Percentiles rank a stretch among this genome's conserved stretches.
Conservation (phyloP, 2,797 vertebrate genomes). For the Chiropotes sagulatus region DNA sequence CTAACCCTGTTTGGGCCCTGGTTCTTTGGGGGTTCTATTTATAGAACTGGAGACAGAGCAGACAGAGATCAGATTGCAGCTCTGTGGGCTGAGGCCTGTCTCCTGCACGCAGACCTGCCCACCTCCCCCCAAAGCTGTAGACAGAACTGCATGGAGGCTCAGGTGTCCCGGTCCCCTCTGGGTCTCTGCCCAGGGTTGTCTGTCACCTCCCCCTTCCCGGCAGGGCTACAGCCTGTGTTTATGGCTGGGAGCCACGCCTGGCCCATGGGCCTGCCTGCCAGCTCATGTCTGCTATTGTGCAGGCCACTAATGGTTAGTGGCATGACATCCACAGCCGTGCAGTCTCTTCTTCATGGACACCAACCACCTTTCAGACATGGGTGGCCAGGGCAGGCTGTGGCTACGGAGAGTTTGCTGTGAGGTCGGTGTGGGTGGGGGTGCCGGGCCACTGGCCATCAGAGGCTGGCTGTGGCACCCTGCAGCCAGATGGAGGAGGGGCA, state of each 20-base stretch:
- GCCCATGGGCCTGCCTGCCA: neutral
- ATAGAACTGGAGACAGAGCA: neutral
- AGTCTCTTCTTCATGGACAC: neutral
- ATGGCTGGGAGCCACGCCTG: neutral
- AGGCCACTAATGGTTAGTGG: neutral
- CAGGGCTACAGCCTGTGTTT: neutral
- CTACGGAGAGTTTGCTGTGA: neutral
- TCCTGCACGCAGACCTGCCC: neutral
- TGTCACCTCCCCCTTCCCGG: neutral
- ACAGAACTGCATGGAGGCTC: neutral
- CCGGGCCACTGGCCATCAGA: accelerated
- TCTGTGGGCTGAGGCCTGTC: neutral
- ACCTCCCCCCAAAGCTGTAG: neutral
- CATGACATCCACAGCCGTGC: accelerated
- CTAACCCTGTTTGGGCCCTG: neutral
- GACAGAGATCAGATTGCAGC: neutral
- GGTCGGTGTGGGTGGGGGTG: neutral
- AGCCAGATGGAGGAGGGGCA: neutral
- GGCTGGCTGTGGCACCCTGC: neutral
- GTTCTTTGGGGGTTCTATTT: conserved; percentile 53
- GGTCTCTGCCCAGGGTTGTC: neutral
- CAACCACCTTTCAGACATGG: neutral
- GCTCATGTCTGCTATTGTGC: neutral
- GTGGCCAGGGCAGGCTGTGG: neutral
- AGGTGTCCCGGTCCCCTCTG: neutral